Conservation (phyloP, 2,888 invertebrate species). For the Julus scanicus region DNA sequence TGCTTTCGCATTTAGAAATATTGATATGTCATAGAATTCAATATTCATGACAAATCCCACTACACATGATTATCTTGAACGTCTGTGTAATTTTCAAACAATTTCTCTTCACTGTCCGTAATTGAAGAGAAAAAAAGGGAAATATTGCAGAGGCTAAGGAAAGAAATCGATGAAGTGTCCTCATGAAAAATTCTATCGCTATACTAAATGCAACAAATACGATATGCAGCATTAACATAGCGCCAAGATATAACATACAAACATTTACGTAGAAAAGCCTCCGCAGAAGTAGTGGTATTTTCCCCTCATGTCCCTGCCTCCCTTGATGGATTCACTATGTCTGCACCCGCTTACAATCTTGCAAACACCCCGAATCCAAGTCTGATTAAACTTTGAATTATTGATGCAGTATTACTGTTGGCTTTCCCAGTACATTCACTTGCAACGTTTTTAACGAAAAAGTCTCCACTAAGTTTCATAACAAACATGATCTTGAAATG, state of each 20-base stretch:
- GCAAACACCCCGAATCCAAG: constrained; percentile 7
- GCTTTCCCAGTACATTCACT: background rate
- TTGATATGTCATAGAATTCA: background rate
- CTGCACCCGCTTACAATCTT: background rate
- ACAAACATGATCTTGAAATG: background rate
- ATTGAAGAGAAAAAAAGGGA: background rate
- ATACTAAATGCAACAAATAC: background rate
- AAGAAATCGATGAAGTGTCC: background rate
- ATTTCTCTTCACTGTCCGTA: background rate
- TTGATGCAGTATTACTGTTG: background rate
- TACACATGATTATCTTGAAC: background rate
- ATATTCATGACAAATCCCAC: background rate
- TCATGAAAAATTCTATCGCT: background rate
- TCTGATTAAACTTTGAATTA: constrained; percentile 45
- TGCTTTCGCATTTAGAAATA: background rate
- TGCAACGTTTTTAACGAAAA: constrained; percentile 14
- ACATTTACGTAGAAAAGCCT: constrained; percentile 11
- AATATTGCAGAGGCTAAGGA: background rate
- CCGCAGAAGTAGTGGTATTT: background rate
- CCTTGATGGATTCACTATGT: constrained; percentile 10
- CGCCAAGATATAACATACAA: background rate
- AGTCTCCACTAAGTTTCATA: background rate
- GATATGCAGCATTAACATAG: background rate
- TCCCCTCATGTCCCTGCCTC: background rate
- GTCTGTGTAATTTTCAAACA: background rate